Percentiles rank a stretch among this genome's conserved stretches.
Conservation (phyloP, 2,888 invertebrate genomes). For the Oscheius sp. region DNA sequence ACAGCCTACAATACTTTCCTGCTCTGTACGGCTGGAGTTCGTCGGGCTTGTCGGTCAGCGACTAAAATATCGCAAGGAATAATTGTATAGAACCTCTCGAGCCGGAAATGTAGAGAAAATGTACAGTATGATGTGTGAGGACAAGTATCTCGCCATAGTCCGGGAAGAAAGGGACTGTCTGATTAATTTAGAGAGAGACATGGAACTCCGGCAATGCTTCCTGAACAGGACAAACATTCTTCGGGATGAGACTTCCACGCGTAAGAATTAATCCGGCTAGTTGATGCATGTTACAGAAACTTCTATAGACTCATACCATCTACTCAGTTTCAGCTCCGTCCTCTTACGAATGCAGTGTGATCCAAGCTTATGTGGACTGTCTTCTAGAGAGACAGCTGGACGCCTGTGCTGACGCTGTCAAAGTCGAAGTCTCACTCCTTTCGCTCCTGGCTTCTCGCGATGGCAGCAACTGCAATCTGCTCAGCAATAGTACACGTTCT, state of each 20-base stretch:
- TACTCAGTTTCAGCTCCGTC: background rate
- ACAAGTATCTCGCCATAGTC: slow-evolving; percentile 55
- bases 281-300: background rate
- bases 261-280: background rate
- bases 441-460: slow-evolving; percentile 50
- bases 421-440: slow-evolving; percentile 53
- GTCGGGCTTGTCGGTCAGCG: slow-evolving; percentile 53
- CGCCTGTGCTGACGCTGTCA: slow-evolving; percentile 52
- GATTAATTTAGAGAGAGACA: slow-evolving; percentile 54
- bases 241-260: slow-evolving; percentile 44
- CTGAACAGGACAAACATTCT: slow-evolving; percentile 57
- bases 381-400: slow-evolving; percentile 46
- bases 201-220: slow-evolving; percentile 54
- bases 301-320: background rate
- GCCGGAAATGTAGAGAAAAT: slow-evolving; percentile 61
- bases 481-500: slow-evolving; percentile 42
- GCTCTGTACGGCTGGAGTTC: slow-evolving; percentile 60
- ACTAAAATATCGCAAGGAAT: too few species aligned
- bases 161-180: slow-evolving; percentile 58
- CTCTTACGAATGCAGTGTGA: slow-evolving; percentile 52
- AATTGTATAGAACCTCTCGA: slow-evolving; percentile 42
- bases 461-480: slow-evolving; percentile 44
- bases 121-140: slow-evolving; percentile 64
- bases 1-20: slow-evolving; percentile 57
- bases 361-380: slow-evolving; percentile 56